Conservation (phyloP, 1,140 invertebrate species). For the Propsilocerus akamusi region DNA sequence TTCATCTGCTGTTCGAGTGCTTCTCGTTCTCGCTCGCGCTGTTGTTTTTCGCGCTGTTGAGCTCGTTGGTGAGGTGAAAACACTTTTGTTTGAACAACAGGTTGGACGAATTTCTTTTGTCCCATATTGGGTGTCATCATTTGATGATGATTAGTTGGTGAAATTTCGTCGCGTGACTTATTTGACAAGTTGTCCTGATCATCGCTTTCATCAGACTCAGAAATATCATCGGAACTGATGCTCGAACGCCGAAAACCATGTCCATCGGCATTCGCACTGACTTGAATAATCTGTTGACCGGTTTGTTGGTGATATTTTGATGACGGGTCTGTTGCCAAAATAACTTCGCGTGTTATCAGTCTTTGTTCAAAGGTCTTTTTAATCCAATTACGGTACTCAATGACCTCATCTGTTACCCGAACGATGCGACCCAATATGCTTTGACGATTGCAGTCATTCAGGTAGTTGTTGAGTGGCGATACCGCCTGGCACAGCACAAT, state of each 20-base stretch:
- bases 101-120: neutral
- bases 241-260: neutral
- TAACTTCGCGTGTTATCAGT: neutral
- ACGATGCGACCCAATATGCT: conserved; percentile 79
- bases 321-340: neutral
- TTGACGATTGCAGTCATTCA: conserved; percentile 25
- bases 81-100: neutral
- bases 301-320: neutral
- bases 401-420: conserved; percentile 82
- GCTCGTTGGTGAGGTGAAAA: neutral
- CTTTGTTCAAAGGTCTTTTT: conserved; percentile 34
- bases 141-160: neutral
- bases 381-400: conserved; percentile 70
- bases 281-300: neutral
- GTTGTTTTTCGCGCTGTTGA: neutral
- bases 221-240: neutral
- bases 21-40: neutral
- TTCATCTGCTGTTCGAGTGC: neutral
- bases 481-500: conserved; percentile 66
- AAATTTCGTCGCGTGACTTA: neutral
- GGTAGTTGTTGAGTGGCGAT: conserved; percentile 35
- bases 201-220: neutral
- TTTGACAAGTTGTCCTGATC: conserved; percentile 1
- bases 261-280: neutral
- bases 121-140: neutral